phyloP scores from a whole-genome alignment of 2,888 invertebrate species.

The Timema cristinae region DNA sequence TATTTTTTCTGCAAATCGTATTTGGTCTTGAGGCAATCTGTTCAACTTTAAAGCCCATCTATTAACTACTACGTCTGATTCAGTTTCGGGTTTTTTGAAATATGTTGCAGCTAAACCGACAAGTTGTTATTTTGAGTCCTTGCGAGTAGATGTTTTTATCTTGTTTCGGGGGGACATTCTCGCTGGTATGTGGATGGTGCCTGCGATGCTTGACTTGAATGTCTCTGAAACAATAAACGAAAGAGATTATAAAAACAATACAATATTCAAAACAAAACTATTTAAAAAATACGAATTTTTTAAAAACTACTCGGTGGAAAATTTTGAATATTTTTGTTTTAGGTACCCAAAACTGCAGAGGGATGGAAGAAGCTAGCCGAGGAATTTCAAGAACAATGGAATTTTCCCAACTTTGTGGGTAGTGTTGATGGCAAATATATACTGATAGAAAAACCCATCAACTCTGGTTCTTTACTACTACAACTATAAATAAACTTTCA shows the following conservation, averaged over 20 bases:
- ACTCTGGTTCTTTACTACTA: slow-evolving; percentile 10
- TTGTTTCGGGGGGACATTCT: neutral
- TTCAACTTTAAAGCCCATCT: no score
- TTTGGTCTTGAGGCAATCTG: no score
- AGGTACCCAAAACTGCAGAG: slow-evolving; percentile 8
- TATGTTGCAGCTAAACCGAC: slow-evolving; percentile 1
- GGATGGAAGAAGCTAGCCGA: slow-evolving; percentile 12
- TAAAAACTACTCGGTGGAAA: neutral
- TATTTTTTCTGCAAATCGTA: no score
- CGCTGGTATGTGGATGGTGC: slow-evolving; percentile 7
- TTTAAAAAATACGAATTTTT: neutral
- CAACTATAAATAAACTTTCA: slow-evolving; percentile 13
- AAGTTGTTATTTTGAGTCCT: neutral
- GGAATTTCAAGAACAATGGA: slow-evolving; percentile 18
- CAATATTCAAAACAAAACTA: slow-evolving; percentile 4
- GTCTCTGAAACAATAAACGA: slow-evolving; percentile 5
- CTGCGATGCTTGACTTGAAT: neutral
- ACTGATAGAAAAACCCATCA: slow-evolving; percentile 1
- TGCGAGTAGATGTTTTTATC: slow-evolving; percentile 6
- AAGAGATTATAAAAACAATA: neutral
- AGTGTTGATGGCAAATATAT: slow-evolving; percentile 14
- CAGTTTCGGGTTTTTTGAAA: slow-evolving; percentile 17
- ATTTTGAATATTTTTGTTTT: neutral
- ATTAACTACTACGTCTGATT: neutral
- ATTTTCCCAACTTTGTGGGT: slow-evolving; percentile 6